Evolutionary conservation across 2,888 invertebrate genomes (phyloP), one percentile per base, ranked within the genome.

Genomic region (Rugalucina vietnamica): DNA sequence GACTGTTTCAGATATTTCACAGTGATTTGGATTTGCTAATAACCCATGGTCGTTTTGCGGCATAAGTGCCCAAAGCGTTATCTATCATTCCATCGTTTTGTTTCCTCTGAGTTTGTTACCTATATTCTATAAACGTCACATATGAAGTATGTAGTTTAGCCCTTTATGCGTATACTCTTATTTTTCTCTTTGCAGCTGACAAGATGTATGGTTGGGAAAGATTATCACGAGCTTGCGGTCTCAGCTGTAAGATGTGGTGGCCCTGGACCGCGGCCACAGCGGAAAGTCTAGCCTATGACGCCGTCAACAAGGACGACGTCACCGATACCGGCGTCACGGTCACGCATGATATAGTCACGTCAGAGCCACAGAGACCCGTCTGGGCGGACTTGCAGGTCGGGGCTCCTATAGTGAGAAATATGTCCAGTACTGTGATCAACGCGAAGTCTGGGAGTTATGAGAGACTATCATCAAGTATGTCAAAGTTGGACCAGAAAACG

Each of bases 131-230:
- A n/a, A n/a, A n/a, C n/a, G n/a, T n/a, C n/a, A n/a, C n/a, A n/a
- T n/a, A n/a, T n/a, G n/a, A n/a, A n/a, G n/a, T n/a, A n/a, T n/a
- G n/a, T n/a, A n/a, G n/a, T n/a, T n/a, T n/a, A n/a, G n/a, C n/a
- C n/a, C n/a, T n/a, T n/a, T n/a, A n/a, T n/a, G n/a, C n/a, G n/a
- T n/a, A 49, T 49, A 18, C 12, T 49, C 18, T 49, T 43, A 2
- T n/a, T 34, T 14, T 74, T 12, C 21, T 5, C 24, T n/a, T 75
- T 75, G 29, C 75, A 75, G 75, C 54, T n/a, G 10, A 24, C 36
- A 88, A 50, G 32, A 88, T 88, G 88, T 80, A 88, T 76, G 82
- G 85, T 36, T 85, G 84, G 85, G 88, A 88, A 49, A 76, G 78
- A 60, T 36, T 88, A 24, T 71, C 85, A n/a, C 74, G 75, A 29